These are phyloP conservation scores for Carabus problematicus DNA, from an alignment of 2,888 invertebrate species.

Conservation along the genomic window DNA sequence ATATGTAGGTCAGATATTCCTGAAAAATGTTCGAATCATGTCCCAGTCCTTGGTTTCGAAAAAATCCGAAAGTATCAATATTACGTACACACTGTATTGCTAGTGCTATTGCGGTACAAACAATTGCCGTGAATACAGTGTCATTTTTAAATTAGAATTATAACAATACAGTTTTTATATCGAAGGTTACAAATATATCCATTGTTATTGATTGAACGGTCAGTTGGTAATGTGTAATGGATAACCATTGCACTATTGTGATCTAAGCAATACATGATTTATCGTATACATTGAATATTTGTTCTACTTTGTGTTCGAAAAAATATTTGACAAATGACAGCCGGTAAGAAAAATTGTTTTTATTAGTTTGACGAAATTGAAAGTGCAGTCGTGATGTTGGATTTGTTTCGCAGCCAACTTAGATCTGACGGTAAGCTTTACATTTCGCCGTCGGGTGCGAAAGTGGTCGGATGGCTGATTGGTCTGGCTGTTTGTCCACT, in stretches of 20 bases:
- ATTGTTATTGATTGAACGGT: conserved; percentile 24
- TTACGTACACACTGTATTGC: too few relatives aligned
- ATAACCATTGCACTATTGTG: conserved; percentile 33
- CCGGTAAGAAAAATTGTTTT: neutral
- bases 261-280: conserved; percentile 24
- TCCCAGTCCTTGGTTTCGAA: conserved; percentile 9
- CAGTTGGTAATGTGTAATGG: conserved; percentile 15
- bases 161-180: conserved; percentile 21
- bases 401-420: too few relatives aligned
- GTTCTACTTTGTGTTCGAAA: conserved; percentile 19
- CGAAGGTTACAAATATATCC: conserved; percentile 21
- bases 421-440: too few relatives aligned
- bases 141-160: conserved; percentile 7
- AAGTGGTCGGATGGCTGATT: too few relatives aligned
- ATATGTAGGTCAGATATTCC: conserved; percentile 12
- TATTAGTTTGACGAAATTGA: too few relatives aligned
- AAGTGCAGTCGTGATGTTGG: too few relatives aligned
- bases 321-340: conserved; percentile 15
- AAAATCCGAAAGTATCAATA: conserved; percentile 9
- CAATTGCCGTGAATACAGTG: conserved; percentile 2
- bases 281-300: conserved; percentile 19
- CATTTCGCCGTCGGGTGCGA: too few relatives aligned
- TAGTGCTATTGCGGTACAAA: neutral
- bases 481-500: too few relatives aligned
- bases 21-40: conserved; percentile 6